Conservation (phyloP, 2,113 vertebrate species). For the Oreamnos americanus region DNA sequence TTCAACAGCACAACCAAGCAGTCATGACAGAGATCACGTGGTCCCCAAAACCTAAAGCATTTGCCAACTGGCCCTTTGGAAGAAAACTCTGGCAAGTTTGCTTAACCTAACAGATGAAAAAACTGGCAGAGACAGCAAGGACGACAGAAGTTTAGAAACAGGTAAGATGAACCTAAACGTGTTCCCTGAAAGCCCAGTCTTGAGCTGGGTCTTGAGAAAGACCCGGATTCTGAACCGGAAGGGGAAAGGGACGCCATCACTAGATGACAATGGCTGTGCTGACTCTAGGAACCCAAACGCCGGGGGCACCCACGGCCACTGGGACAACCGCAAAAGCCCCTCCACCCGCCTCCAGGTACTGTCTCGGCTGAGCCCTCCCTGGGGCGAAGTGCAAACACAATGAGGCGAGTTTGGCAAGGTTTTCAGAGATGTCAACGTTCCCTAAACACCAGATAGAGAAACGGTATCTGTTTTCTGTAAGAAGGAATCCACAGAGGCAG, state of each 20-base stretch:
- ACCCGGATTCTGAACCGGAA: not conserved
- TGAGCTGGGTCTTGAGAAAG: not conserved
- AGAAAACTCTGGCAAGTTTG: not conserved
- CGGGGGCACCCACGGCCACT: not conserved
- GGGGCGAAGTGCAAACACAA: not conserved
- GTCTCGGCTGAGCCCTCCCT: not conserved
- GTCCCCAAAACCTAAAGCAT: not conserved
- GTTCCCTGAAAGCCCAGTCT: not conserved
- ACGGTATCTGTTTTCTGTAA: not conserved
- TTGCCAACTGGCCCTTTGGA: not conserved
- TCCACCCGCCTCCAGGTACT: too few relatives aligned
- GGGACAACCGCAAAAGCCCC: not conserved
- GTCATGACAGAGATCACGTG: too few relatives aligned
- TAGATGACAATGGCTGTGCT: fast-evolving
- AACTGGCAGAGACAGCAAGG: not conserved
- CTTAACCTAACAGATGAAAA: not conserved
- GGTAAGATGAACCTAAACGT: fast-evolving
- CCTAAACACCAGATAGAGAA: not conserved
- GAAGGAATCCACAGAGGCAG: not conserved
- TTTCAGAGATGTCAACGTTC: not conserved
- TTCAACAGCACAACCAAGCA: not conserved
- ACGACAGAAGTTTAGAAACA: not conserved
- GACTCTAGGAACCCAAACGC: fast-evolving
- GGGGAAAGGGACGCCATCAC: not conserved
- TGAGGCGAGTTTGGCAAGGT: not conserved